Conservation (phyloP, 2,113 vertebrate genomes). For the Tenrec ecaudatus region DNA sequence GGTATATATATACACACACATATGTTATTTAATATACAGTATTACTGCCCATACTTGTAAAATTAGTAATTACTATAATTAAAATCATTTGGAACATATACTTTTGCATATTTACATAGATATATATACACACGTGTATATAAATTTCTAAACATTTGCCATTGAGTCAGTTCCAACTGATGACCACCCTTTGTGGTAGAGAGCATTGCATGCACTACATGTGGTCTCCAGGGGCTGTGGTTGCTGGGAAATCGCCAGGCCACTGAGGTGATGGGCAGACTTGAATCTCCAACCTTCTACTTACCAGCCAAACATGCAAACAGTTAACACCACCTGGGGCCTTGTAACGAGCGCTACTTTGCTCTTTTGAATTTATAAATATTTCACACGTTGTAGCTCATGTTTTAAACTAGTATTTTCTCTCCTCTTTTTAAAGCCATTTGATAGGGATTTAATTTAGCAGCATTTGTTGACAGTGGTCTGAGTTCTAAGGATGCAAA, state of each 20-base stretch:
- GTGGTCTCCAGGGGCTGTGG: too few species aligned
- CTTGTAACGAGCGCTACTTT: background rate
- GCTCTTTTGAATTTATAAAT: slow-evolving; percentile 36
- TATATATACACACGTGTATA: too few species aligned
- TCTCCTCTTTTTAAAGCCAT: slow-evolving; percentile 28
- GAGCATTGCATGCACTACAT: too few species aligned
- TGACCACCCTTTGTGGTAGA: background rate
- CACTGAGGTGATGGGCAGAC: background rate
- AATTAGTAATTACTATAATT: too few species aligned
- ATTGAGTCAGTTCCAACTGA: background rate
- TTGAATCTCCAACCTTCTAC: background rate
- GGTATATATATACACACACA: too few species aligned
- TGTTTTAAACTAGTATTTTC: slow-evolving; percentile 39
- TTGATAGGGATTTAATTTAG: slow-evolving; percentile 22
- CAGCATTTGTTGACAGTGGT: background rate
- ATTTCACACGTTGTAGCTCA: background rate
- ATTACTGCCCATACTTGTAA: too few species aligned
- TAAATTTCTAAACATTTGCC: too few species aligned
- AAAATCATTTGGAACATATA: too few species aligned
- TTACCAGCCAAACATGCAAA: background rate
- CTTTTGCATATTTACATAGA: too few species aligned
- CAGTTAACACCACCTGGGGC: background rate
- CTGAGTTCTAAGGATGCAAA: slow-evolving; percentile 3
- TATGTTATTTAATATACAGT: too few species aligned
- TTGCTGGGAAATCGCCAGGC: too few species aligned